phyloP scores from a whole-genome alignment of 2,888 invertebrate genomes.

The Rugalucina vietnamica region DNA sequence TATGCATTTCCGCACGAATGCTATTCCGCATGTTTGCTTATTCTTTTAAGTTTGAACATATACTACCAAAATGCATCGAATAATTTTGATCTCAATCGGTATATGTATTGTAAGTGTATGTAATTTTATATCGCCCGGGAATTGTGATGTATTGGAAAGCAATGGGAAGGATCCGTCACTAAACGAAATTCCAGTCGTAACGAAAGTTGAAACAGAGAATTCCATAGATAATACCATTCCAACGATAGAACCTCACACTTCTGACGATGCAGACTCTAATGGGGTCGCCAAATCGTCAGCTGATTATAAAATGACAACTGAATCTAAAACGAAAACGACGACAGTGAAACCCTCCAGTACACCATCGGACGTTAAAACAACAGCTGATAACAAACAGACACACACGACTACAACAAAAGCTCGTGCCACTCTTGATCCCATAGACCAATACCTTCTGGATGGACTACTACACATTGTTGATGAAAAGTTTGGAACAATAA shows the following conservation, averaged over 20 bases:
- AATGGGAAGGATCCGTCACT: not conserved
- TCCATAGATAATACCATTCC: not conserved
- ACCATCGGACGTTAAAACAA: too few relatives aligned
- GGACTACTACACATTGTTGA: conserved; percentile 75
- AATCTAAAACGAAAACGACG: not conserved
- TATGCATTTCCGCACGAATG: too few relatives aligned
- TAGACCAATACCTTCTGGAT: conserved; percentile 71
- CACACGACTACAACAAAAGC: not conserved
- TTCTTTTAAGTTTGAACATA: too few relatives aligned
- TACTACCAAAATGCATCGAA: too few relatives aligned
- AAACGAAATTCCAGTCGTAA: not conserved
- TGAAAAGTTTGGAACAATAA: conserved; percentile 75
- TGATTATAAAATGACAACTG: not conserved
- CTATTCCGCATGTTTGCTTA: too few relatives aligned
- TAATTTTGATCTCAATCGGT: too few relatives aligned
- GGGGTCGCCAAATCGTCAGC: not conserved
- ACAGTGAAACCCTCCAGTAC: not conserved
- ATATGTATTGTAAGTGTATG: too few relatives aligned
- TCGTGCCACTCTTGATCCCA: conserved; percentile 37
- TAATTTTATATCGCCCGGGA: too few relatives aligned
- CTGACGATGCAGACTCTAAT: not conserved
- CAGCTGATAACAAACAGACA: too few relatives aligned
- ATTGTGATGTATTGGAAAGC: too few relatives aligned
- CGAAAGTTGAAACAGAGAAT: not conserved
- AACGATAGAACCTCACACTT: not conserved